Percentiles rank a stretch among this genome's conserved stretches.
These are phyloP conservation scores for Drosophila dunni DNA, from an alignment of 1,140 invertebrate genomes.

Conservation along the genomic window DNA sequence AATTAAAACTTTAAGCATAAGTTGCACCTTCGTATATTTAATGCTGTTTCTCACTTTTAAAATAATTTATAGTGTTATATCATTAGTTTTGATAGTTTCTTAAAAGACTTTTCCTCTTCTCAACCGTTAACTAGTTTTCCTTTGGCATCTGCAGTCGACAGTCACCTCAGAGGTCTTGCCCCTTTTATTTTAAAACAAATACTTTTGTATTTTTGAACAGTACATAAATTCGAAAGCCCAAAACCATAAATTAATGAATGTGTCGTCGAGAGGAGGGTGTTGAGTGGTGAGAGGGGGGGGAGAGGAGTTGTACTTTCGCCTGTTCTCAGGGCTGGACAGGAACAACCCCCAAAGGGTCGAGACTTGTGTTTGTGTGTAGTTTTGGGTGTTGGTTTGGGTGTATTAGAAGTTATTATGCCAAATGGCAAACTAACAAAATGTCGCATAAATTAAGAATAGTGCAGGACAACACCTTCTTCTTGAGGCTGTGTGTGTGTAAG, in stretches of 20 bases:
- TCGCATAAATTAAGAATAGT: slow-evolving; percentile 78
- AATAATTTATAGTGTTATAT: background rate
- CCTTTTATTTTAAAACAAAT: slow-evolving; percentile 62
- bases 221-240: slow-evolving; percentile 72
- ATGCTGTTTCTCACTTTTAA: background rate
- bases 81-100: background rate
- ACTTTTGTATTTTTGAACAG: slow-evolving; percentile 58
- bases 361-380: background rate
- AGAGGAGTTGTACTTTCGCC: slow-evolving; percentile 18
- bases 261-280: slow-evolving; percentile 44
- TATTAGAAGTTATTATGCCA: slow-evolving; percentile 80
- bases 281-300: slow-evolving; percentile 38
- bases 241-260: slow-evolving; percentile 76
- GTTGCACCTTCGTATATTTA: too few species aligned
- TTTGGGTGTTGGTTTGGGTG: slow-evolving; percentile 33
- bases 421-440: slow-evolving; percentile 75
- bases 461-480: slow-evolving; percentile 77
- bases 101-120: background rate
- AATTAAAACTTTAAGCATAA: too few species aligned
- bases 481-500: slow-evolving; percentile 49
- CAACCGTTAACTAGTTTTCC: background rate
- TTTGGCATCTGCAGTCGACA: background rate
- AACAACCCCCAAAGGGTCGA: slow-evolving; percentile 57
- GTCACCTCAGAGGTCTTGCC: slow-evolving; percentile 45
- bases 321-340: slow-evolving; percentile 11